phyloP scores from a whole-genome alignment of 2,888 invertebrate species.

The Pheosia gnoma region DNA sequence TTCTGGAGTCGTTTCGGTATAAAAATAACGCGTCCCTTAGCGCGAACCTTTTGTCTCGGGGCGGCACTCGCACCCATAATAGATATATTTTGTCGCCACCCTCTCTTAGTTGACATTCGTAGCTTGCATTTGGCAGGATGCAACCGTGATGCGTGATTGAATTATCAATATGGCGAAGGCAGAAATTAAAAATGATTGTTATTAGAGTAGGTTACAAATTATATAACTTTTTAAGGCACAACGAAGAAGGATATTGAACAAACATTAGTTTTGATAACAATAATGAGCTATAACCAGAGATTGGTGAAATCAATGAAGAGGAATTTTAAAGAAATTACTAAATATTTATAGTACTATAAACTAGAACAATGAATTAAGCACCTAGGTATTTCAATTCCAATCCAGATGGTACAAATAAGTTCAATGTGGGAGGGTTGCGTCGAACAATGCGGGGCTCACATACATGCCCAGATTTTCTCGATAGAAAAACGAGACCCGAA shows the following conservation, averaged over 20 bases:
- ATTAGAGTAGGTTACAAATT: background rate
- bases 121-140: constrained; percentile 76
- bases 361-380: background rate
- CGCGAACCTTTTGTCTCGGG: constrained; percentile 74
- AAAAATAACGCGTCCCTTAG: constrained; percentile 80
- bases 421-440: constrained; percentile 40
- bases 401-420: constrained; percentile 42
- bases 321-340: no score
- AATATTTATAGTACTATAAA: no score
- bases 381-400: constrained; percentile 23
- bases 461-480: constrained; percentile 69
- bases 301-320: no score
- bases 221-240: background rate
- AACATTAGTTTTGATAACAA: background rate
- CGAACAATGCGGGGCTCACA: constrained; percentile 43
- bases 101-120: constrained; percentile 77
- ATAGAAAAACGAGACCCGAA: constrained; percentile 74
- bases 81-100: constrained; percentile 68
- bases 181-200: constrained; percentile 40
- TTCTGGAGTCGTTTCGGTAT: constrained; percentile 73
- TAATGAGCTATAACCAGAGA: no score
- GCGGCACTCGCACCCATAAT: constrained; percentile 62
- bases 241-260: background rate
- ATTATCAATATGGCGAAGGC: constrained; percentile 59
- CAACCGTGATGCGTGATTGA: constrained; percentile 76